Base-by-base conservation (phyloP, 2,113 vertebrate genomes). In the Lophochroa leadbeateri region DNA sequence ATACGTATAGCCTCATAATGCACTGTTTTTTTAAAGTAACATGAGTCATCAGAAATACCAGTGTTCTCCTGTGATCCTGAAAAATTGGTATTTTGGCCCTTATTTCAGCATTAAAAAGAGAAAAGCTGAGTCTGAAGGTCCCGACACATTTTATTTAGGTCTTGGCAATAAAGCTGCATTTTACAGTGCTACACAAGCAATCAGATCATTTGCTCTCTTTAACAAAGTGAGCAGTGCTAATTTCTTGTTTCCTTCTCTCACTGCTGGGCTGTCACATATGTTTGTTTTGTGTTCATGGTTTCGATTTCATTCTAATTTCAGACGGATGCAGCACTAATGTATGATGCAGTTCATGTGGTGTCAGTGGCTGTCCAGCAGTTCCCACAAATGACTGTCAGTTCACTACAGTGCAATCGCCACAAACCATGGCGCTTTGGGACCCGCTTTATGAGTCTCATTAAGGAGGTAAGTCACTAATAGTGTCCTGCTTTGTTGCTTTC, bases 281-380 rank as follows among this genome's bases (percentile, higher is more conserved):
- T 49, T 16, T 39, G 6, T 18, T 17, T 31, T 28, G 50, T 71
- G 52, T n/a, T 96, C 63, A 97, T 7, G 29, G 7, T 11, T 6
- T 20, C 9, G 67, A 9, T 93, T 76, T 93, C 7, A 17, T 69
- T 97, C 61, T 89, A 8, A 65, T 98, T 98, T 68, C 98, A 99
- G 99, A 99, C 99, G 33, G 99, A 99, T 3, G 99, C 99, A 13
- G 99, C 99, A 2, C 98, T 99, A 24, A 99, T 99, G 99, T 99
- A 99, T 8, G 99, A 99, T 57, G 99, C 99, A 0, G 99, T 99
- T 43, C 99, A 99, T 27, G 98, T 99, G 85, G 99, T 99, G 87
- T 99, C 99, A 3, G 99, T 99, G 96, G 99, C 99, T 7, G 99
- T 99, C 79, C 99, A 99, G 90, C 99, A 99, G 98, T 99, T 99